Evolutionary conservation across 2,113 vertebrate species (phyloP), one percentile per base, ranked within the genome.

Genomic region (Motacilla alba): DNA sequence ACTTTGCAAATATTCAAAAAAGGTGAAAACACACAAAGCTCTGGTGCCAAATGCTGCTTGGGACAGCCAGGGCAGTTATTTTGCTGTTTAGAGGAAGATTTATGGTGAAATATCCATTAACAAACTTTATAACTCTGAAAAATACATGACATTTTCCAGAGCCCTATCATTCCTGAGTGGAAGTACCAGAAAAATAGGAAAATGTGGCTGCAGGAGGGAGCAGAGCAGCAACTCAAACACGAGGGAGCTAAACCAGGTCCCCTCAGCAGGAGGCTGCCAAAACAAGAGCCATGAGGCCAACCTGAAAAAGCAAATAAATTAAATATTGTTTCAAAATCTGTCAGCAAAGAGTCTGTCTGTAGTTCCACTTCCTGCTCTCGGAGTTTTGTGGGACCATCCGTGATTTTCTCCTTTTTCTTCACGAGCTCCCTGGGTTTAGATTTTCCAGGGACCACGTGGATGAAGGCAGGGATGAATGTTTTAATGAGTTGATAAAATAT

Each of bases 41-140:
- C 20, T 12, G 26, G 7, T 50, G 69, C 74, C 81, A 82, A 62
- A 66, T 0, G 17, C 55, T 76, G 62, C 53, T 15, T 9, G 22
- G 43, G 70, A 84, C 44, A 89, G 83, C 35, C 76, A 79, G 31
- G 28, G 56, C 10, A 22, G 47, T 56, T 46, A 67, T 47, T 94
- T 9, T 58, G 43, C 68, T 55, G 14, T 20, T 75, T 30, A 17
- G 50, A 37, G 37, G 16, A 55, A 85, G 67, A 80, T 95, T 93
- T 70, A 72, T 75, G 55, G 60, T 35, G 72, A 90, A 80, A 74
- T 43, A 77, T n/a, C 53, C 74, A 79, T 89, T 89, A 87, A 30
- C 24, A 44, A 62, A 8, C 24, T 37, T 90, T 46, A 16, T 10
- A 50, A 31, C 58, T 23, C 22, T 30, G 35, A 88, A 93, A 94